Percentiles rank a stretch among this genome's conserved stretches.
These are phyloP conservation scores for Syndactyla subalaris DNA, from an alignment of 2,797 vertebrate genomes.

Conservation along the genomic window DNA sequence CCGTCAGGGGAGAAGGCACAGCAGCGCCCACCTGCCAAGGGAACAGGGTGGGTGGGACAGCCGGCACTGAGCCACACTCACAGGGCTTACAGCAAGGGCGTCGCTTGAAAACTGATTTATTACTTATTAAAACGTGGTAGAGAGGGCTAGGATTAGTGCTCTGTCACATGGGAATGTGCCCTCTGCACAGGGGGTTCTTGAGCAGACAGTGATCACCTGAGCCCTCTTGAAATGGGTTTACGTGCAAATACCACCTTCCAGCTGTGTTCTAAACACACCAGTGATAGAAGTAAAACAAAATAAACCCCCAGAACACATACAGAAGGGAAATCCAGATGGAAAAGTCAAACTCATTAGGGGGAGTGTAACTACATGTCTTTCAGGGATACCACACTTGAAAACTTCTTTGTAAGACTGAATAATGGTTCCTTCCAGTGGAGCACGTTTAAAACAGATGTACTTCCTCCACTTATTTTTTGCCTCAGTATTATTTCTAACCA, in stretches of 20 bases:
- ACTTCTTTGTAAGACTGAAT: not conserved
- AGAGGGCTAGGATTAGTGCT: not conserved
- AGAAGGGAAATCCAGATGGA: not conserved
- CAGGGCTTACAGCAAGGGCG: not conserved
- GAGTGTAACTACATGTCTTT: not conserved
- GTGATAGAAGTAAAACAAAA: not conserved
- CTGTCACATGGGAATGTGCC: not conserved
- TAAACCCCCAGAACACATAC: accelerated
- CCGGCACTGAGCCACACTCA: not conserved
- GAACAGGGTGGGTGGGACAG: too few species aligned
- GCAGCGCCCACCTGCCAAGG: slow-evolving; percentile 87
- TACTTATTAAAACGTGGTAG: not conserved
- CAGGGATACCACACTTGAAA: not conserved
- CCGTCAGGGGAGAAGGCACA: slow-evolving; percentile 97
- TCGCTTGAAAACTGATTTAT: not conserved
- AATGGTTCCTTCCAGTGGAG: not conserved
- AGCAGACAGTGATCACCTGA: not conserved
- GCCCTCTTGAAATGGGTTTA: not conserved
- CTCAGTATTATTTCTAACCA: not conserved
- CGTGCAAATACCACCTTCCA: not conserved
- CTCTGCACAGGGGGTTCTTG: not conserved
- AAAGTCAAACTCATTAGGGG: not conserved
- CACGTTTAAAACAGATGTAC: not conserved
- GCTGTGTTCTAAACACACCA: not conserved
- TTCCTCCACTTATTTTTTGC: not conserved